Base-by-base conservation (phyloP, 2,113 vertebrate species). In the Phaethornis superciliosus region DNA sequence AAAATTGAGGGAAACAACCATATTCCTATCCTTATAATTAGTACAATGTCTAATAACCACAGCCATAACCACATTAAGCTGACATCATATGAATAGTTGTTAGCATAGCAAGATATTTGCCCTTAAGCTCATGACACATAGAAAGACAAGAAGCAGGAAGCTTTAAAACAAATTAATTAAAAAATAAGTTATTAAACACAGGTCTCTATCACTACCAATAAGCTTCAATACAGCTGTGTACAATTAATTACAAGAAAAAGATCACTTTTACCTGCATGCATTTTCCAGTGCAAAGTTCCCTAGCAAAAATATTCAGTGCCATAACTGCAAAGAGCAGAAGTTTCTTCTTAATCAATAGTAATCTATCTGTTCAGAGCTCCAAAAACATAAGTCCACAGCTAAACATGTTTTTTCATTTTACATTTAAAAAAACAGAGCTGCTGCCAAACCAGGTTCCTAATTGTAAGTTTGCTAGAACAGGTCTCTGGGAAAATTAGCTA, bases 1-100 rank as follows among this genome's bases (percentile, higher is more conserved):
- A 63, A 90, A 94, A 96, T 70, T 24, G 42, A 81, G 82, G 86
- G 37, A 58, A 91, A 51, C 47, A 78, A 65, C 78, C 37, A 42
- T n/a, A 88, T 77, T 91, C 78, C 47, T 94, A 58, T 85, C 85
- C 40, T 28, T 47, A 24, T 84, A 94, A 96, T 93, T 84, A 85
- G 62, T 54, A 85, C 51, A 82, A 44, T 26, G 27, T 52, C 80
- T 95, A n/a, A n/a, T n/a, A n/a, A n/a, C 70, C 75, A 81, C 28
- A 95, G 72, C 81, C 60, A 82, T 95, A 95, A 76, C 49, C 56
- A 80, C 65, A 67, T 94, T 93, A 88, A 95, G 80, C 81, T 89
- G 88, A 88, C 79, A 79, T 55, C 64, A 21, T 16, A 75, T 19
- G 47, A 89, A 83, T 16, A n/a, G 74, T 84, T 93, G 47, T 81